Percentiles rank a stretch among this genome's conserved stretches.
These are phyloP conservation scores for Galemys pyrenaicus DNA, from an alignment of 2,113 vertebrate species.

Conservation along the genomic window DNA sequence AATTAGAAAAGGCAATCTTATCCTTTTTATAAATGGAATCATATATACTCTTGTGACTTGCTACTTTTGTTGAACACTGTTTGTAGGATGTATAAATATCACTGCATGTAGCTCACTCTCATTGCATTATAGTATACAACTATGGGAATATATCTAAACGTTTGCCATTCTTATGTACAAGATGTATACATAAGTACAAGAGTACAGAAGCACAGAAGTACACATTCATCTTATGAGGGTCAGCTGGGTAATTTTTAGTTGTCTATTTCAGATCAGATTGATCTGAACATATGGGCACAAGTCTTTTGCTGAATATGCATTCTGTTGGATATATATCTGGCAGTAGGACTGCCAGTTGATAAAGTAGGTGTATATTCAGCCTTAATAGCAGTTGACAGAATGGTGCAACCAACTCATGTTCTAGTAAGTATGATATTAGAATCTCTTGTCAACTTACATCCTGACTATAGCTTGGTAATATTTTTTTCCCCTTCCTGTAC, in stretches of 20 bases:
- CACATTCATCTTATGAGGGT: background rate
- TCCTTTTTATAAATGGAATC: background rate
- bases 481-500: background rate
- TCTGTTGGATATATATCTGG: background rate
- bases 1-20: background rate
- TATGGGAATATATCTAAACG: background rate
- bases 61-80: background rate
- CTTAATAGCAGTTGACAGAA: background rate
- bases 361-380: background rate
- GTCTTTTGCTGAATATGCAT: background rate
- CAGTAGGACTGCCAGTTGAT: background rate
- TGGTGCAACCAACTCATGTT: background rate
- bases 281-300: background rate
- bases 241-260: background rate
- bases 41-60: background rate
- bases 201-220: no score
- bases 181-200: no score
- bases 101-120: background rate
- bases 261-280: background rate
- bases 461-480: background rate
- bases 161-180: no score
- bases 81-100: background rate
- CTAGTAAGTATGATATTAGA: background rate
- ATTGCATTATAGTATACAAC: background rate
- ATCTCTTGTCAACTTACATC: background rate